Conservation (phyloP, 2,113 vertebrate genomes). For the Furnarius figulus region DNA sequence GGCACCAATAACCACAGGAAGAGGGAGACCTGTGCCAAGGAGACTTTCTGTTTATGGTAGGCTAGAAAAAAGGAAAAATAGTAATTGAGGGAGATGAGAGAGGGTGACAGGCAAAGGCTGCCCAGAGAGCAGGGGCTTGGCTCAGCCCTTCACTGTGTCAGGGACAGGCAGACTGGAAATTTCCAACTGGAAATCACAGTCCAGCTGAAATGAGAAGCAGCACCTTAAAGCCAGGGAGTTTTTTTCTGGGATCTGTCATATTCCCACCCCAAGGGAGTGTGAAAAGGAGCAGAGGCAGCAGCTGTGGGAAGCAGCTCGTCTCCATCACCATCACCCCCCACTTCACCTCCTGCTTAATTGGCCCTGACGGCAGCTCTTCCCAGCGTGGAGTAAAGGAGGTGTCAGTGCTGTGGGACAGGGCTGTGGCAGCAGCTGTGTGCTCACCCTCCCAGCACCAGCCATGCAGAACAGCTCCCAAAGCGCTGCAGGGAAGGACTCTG, state of each 20-base stretch:
- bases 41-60: neutral
- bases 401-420: neutral
- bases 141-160: fast-evolving
- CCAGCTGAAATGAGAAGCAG: neutral
- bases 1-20: neutral
- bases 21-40: neutral
- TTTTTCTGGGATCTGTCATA: neutral
- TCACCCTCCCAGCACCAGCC: neutral
- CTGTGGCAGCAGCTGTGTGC: neutral
- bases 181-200: neutral
- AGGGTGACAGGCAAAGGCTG: neutral
- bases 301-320: fast-evolving
- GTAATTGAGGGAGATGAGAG: neutral
- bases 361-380: fast-evolving
- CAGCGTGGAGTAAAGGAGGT: neutral
- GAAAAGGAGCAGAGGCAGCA: neutral
- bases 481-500: fast-evolving
- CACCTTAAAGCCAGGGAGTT: neutral
- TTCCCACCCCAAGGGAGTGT: neutral
- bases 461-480: neutral
- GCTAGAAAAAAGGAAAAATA: neutral
- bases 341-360: neutral
- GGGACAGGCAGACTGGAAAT: neutral
- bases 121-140: neutral
- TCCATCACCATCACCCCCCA: neutral